Percentiles rank a stretch among this genome's conserved stretches.
These are phyloP conservation scores for Clavelina lepadiformis DNA, from an alignment of 23 tunicate genomes.

Conservation along the genomic window DNA sequence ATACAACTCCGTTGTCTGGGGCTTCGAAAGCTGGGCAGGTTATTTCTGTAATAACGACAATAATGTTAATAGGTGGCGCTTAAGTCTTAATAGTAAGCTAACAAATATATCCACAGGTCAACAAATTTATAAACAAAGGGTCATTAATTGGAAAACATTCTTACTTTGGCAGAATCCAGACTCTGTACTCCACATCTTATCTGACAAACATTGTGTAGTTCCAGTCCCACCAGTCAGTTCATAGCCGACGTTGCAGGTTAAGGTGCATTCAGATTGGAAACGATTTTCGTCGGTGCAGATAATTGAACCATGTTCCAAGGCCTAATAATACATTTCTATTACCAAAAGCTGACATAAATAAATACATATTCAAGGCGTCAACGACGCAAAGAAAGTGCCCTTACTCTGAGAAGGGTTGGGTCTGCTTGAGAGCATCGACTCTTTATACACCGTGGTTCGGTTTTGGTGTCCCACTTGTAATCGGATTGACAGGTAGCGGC, in stretches of 20 bases:
- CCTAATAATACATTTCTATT: neutral
- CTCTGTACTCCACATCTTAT: conserved; percentile 33
- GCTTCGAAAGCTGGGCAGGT: conserved; percentile 29
- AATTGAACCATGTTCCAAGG: conserved; percentile 15
- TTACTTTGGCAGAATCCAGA: conserved; percentile 58
- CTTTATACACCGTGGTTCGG: conserved; percentile 31
- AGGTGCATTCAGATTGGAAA: conserved; percentile 49
- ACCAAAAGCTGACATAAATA: too few relatives aligned
- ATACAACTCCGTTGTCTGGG: conserved; percentile 10
- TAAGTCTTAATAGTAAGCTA: too few relatives aligned
- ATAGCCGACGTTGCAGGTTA: conserved; percentile 47
- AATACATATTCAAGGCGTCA: too few relatives aligned
- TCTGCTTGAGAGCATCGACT: conserved; percentile 23
- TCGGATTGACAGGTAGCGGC: conserved; percentile 16
- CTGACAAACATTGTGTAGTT: conserved; percentile 20
- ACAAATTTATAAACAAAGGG: too few relatives aligned
- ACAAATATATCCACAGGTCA: too few relatives aligned
- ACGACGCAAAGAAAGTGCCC: too few relatives aligned
- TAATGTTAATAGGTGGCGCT: too few relatives aligned
- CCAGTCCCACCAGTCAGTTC: conserved; percentile 40
- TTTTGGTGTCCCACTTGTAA: conserved; percentile 17
- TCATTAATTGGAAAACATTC: too few relatives aligned
- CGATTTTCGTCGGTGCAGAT: conserved; percentile 37
- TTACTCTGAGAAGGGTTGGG: conserved; percentile 1
- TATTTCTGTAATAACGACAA: conserved; percentile 24